Conservation (phyloP, 2,113 vertebrate species). For the Melospiza melodia region DNA sequence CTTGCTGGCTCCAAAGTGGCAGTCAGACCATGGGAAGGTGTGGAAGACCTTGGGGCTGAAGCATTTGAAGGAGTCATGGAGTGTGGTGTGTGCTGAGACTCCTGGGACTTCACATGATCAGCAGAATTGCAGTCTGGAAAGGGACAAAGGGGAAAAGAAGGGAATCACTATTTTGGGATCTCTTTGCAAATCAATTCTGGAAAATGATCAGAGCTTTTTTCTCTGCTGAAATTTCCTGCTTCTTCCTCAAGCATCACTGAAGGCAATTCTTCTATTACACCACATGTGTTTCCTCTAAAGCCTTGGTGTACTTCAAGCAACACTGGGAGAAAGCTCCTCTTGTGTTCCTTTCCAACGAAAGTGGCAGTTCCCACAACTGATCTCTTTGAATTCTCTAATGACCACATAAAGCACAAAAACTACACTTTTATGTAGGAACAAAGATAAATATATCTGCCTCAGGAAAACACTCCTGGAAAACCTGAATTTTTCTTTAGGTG, state of each 20-base stretch:
- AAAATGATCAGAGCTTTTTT: neutral
- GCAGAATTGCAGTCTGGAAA: conserved; percentile 92
- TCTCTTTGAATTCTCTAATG: neutral
- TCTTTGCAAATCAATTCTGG: neutral
- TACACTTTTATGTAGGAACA: neutral
- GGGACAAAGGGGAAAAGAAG: neutral
- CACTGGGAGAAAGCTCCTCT: neutral
- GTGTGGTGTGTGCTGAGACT: conserved; percentile 82
- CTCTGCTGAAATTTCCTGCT: neutral
- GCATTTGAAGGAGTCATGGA: conserved; percentile 86
- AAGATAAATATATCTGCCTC: neutral
- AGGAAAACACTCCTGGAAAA: neutral
- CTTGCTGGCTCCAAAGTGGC: conserved; percentile 83
- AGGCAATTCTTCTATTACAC: neutral
- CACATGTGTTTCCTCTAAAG: neutral
- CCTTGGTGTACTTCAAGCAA: neutral
- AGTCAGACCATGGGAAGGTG: conserved; percentile 91
- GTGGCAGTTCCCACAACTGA: neutral
- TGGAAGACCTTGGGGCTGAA: conserved; percentile 84
- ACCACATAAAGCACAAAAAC: neutral
- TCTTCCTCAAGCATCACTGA: neutral
- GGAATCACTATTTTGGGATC: neutral
- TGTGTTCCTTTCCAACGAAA: neutral
- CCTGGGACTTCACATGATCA: conserved; percentile 90
- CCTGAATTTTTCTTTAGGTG: neutral